Percentiles rank a stretch among this genome's conserved stretches.
Evolutionary conservation across 92 coral and sea anemone genomes (phyloP).

Genomic region (Zoanthus sansibaricus): DNA sequence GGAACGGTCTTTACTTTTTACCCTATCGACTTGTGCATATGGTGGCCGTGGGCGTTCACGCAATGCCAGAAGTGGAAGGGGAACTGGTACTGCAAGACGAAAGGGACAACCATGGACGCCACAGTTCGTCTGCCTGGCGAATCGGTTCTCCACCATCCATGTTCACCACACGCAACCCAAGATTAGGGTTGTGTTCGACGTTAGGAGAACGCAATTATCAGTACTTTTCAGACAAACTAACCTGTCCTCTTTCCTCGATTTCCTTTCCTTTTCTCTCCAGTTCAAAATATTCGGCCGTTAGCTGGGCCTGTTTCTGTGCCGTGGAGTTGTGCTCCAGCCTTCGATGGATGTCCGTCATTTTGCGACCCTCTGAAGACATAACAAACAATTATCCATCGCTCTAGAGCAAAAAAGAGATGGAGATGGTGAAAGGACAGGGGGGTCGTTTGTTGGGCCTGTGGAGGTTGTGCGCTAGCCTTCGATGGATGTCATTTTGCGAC

Average conservation of each 20-base stretch:
- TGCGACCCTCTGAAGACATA: conserved; percentile 86
- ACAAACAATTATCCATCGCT: too few relatives aligned
- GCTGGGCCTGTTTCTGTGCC: conserved; percentile 85
- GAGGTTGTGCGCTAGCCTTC: too few relatives aligned
- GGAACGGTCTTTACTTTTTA: conserved; percentile 26
- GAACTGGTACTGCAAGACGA: conserved; percentile 7
- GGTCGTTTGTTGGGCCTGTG: too few relatives aligned
- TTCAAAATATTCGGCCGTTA: conserved; percentile 90
- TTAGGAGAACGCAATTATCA: background rate
- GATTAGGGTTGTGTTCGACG: background rate
- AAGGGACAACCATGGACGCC: background rate
- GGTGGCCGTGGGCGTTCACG: conserved; percentile 12
- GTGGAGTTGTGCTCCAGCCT: conserved; percentile 92
- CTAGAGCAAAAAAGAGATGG: too few relatives aligned
- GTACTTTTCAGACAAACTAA: background rate
- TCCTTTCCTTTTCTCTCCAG: conserved; percentile 94
- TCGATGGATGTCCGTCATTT: conserved; percentile 94
- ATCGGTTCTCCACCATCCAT: background rate
- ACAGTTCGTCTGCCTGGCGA: conserved; percentile 8
- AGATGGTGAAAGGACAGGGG: background rate
- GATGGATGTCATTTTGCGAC: too few relatives aligned
- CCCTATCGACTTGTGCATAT: background rate
- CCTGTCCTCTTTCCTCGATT: conserved; percentile 94
- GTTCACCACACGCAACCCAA: too few relatives aligned
- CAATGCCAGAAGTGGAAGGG: conserved; percentile 1